Conservation (phyloP, 2,888 invertebrate species). For the Acrobasis suavella region DNA sequence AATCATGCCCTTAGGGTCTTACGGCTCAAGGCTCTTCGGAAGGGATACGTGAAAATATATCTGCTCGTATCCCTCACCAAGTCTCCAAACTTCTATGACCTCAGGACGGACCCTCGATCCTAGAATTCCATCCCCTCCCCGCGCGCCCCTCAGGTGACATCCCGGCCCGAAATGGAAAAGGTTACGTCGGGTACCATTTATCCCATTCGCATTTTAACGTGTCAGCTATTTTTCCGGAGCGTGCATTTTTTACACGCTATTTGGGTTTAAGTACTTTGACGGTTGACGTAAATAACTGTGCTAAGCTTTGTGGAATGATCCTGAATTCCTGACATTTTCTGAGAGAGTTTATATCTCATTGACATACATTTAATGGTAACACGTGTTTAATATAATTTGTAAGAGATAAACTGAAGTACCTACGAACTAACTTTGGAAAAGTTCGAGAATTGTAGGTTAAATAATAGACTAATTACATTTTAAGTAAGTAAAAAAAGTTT, state of each 20-base stretch:
- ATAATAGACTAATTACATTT: too few species aligned
- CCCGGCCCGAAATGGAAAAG: neutral
- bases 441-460: too few species aligned
- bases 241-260: slow-evolving; percentile 13
- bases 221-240: slow-evolving; percentile 3
- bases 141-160: slow-evolving; percentile 13
- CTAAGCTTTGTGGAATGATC: too few species aligned
- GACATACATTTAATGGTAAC: too few species aligned
- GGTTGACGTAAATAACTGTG: neutral
- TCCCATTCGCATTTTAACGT: slow-evolving; percentile 7
- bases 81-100: neutral
- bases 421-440: too few species aligned
- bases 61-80: neutral
- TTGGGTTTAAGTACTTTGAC: neutral
- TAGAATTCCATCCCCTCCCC: neutral
- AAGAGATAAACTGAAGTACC: too few species aligned
- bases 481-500: too few species aligned
- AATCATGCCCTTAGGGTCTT: too few species aligned
- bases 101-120: neutral
- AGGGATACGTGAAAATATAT: neutral
- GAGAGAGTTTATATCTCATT: too few species aligned
- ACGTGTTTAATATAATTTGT: too few species aligned
- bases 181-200: slow-evolving; percentile 11
- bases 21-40: too few species aligned
- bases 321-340: too few species aligned